Evolutionary conservation across 2,888 invertebrate species (phyloP), one percentile per base, ranked within the genome.

Genomic region (Drosophila recens): DNA sequence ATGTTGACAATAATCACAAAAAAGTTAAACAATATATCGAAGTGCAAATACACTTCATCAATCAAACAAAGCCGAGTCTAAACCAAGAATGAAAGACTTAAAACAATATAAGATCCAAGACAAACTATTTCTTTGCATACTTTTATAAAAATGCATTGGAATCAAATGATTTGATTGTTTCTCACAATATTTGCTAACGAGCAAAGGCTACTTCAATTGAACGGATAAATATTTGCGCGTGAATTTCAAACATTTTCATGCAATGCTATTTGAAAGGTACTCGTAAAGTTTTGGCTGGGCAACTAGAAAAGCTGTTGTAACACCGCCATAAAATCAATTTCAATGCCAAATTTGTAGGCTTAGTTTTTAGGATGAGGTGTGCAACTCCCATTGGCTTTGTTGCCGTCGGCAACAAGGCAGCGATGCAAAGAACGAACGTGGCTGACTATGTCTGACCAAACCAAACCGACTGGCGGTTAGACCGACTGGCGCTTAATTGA

Each of bases 401-500:
- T 77, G 54, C 49, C 38, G 34, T n/a, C 9, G 34, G 23, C 20
- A 34, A 56, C 45, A 51, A 17, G 4, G 49, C 30, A 6, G 46
- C n/a, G 9, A 36, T 13, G 46, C 13, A 9, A 20, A 34, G 30
- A 30, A 1, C 17, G 45, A 13, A 6, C 17, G 51, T 6, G 56
- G 23, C 51, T 42, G 65, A 46, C 43, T 42, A 36, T 54, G 56
- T 52, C 59, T 61, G 61, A 59, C 75, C 63, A 30, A 20, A 23
- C 23, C 23, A 23, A 34, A 59, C 76, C 72, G 36, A 38, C 34
- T 57, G 49, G 64, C 66, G 82, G 75, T 70, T 67, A 82, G 65
- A 83, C 74, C 76, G 67, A 66, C 73, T 63, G 70, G 69, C 75
- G 86, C 86, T 83, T 86, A 86, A 86, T 86, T 85, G 88, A 86